Evolutionary conservation across 2,113 vertebrate genomes (phyloP), one percentile per base, ranked within the genome.

Genomic region (Tyrannus savana): DNA sequence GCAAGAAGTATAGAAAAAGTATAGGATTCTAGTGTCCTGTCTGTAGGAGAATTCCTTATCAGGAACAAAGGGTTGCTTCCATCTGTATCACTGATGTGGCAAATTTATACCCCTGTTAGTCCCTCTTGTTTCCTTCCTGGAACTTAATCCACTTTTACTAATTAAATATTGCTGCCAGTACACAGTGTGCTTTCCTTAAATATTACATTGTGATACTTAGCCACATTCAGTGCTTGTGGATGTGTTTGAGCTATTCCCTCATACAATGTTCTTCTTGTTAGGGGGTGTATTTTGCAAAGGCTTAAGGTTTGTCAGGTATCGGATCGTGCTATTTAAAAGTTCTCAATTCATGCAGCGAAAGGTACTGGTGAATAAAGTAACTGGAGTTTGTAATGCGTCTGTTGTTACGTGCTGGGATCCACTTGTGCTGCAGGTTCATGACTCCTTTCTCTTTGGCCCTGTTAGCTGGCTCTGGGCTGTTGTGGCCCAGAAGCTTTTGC

Each of bases 101-200:
- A 44, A 67, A 8, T 63, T 84, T 81, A 59, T 84, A 52, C 21
- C 19, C 23, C 83, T 39, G 56, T 84, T 41, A 76, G 30, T 19
- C n/a, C 14, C 79, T 84, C 69, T 91, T 11, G 52, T 68, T 96
- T 97, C 47, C 58, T 85, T 89, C 41, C 33, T 0, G 5, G 47
- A 94, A 82, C 49, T 72, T 84, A 82, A 64, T 63, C 39, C 33
- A 42, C n/a, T 94, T 95, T 72, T 63, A n/a, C 16, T 12, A 82
- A 82, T 87, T 72, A 76, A 85, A 75, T 55, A 39, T 50, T 72
- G 10, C 50, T 80, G 68, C 25, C 67, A 56, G 37, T 71, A 59
- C 35, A n/a, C 16, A 63, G 27, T 24, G 46, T 77, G 19, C 50
- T 88, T 92, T 77, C 50, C 31, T 62, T 62, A 68, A 72, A 69